Base-by-base conservation (phyloP, 2,797 vertebrate genomes). In the Champsocephalus gunnari region DNA sequence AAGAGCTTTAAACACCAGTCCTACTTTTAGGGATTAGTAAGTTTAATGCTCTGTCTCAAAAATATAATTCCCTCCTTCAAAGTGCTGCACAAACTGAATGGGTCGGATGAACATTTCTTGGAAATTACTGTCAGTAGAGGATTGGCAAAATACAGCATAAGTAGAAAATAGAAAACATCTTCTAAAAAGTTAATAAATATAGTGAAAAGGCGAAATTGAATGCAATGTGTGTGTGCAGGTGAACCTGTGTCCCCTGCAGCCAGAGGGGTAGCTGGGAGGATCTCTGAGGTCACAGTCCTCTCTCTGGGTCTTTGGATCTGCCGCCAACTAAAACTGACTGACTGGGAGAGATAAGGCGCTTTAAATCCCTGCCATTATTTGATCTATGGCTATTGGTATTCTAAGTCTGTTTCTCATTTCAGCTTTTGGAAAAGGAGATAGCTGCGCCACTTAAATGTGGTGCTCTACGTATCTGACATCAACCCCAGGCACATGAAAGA, bases 381-480 rank as follows among this genome's bases (percentile, higher is more conserved):
- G 81, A 93, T 90, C 77, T 80, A 8, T 53, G 60, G 74, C 76
- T 86, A 92, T 94, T 93, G 91, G 91, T 93, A 94, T 93, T 91
- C 92, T 19, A 56, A 63, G 68, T 58, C 38, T 53, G 72, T 88
- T 85, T 86, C 88, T 92, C 87, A 89, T 93, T 93, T 92, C 89
- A 89, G 88, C 75, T 87, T 88, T 86, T 75, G 81, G 87, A 72
- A 83, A 80, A 88, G 75, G 71, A 85, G 86, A 85, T 59, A 79
- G 84, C 38, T 51, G 45, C 11, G 47, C 73, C 66, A 71, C 83
- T 89, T 92, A 90, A 88, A 93, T 92, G 87, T 65, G 65, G 34
- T 61, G 72, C 77, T 88, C 77, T 73, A 57, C 32, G 71, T 92
- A 87, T 94, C 87, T 91, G 87, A 94, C 87, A 89, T 90, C 77